These are phyloP conservation scores for Liparis tanakae DNA, from an alignment of 2,797 vertebrate genomes.

Conservation along the genomic window DNA sequence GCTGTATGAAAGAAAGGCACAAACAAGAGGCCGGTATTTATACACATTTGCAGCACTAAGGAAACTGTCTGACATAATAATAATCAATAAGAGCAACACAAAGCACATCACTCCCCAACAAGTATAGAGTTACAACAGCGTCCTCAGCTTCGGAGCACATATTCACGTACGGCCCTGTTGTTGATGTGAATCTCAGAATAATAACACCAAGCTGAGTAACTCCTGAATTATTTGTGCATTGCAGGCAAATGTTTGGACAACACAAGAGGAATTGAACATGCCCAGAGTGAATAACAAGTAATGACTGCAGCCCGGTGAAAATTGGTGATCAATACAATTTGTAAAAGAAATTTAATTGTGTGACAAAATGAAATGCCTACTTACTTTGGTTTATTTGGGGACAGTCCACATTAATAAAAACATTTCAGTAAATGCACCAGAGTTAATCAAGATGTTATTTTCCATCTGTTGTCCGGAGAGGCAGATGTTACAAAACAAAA, in stretches of 20 bases:
- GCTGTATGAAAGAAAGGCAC: not conserved
- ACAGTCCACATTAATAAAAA: too few species aligned
- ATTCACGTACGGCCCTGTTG: constrained; percentile 10
- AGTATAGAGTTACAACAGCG: constrained; percentile 15
- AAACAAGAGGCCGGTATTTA: constrained; percentile 8
- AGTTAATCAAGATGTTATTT: too few species aligned
- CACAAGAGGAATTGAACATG: constrained; percentile 20
- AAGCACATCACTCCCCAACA: constrained; percentile 16
- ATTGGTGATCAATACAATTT: constrained; percentile 1
- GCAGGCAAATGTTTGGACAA: constrained; percentile 29
- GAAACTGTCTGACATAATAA: constrained; percentile 37
- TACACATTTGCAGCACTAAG: constrained; percentile 29
- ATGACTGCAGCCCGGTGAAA: constrained; percentile 15
- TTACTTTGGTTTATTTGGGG: too few species aligned
- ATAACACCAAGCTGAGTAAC: constrained; percentile 23
- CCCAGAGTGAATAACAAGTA: constrained; percentile 12
- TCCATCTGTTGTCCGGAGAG: too few species aligned
- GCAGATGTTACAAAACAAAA: too few species aligned
- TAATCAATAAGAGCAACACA: constrained; percentile 41
- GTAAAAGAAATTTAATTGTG: not conserved
- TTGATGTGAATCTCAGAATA: constrained; percentile 32
- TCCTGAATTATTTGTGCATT: constrained; percentile 27
- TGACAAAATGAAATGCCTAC: not conserved
- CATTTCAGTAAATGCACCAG: too few species aligned
- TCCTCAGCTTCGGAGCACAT: constrained; percentile 23